Evolutionary conservation across 2,113 vertebrate genomes (phyloP).

Genomic region (Tragelaphus strepsiceros): DNA sequence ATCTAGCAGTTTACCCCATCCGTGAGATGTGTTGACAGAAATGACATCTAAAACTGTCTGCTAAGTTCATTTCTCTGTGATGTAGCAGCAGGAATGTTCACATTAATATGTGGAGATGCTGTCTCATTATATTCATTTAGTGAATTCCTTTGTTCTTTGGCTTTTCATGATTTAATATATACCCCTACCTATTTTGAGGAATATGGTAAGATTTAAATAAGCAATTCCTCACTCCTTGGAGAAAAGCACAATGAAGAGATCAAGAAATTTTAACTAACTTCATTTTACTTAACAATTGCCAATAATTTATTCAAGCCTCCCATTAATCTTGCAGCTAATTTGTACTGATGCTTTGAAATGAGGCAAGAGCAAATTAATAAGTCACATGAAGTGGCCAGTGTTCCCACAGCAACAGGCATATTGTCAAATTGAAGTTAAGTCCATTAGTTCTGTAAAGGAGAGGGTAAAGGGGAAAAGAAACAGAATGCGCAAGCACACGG

Average conservation of each 20-base stretch:
- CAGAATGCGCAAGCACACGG: fast-evolving
- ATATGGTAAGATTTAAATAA: neutral
- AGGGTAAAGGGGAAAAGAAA: neutral
- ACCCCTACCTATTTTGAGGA: neutral
- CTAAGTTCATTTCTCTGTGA: neutral
- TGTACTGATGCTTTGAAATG: neutral
- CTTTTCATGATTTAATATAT: neutral
- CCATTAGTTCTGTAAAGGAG: neutral
- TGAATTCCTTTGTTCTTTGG: neutral
- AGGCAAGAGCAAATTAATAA: neutral
- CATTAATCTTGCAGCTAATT: neutral
- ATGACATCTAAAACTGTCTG: neutral
- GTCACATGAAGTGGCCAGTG: neutral
- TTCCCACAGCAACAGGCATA: neutral
- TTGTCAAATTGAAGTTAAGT: neutral
- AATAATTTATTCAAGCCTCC: neutral
- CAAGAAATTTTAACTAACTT: neutral
- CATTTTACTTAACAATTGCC: neutral
- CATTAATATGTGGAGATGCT: neutral
- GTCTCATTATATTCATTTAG: neutral
- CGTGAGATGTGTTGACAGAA: neutral
- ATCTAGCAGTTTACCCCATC: neutral
- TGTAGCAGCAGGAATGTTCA: neutral
- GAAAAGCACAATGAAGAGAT: neutral
- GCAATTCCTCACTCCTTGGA: neutral